Conservation (phyloP, 2,113 vertebrate genomes). For the Sapajus apella region DNA sequence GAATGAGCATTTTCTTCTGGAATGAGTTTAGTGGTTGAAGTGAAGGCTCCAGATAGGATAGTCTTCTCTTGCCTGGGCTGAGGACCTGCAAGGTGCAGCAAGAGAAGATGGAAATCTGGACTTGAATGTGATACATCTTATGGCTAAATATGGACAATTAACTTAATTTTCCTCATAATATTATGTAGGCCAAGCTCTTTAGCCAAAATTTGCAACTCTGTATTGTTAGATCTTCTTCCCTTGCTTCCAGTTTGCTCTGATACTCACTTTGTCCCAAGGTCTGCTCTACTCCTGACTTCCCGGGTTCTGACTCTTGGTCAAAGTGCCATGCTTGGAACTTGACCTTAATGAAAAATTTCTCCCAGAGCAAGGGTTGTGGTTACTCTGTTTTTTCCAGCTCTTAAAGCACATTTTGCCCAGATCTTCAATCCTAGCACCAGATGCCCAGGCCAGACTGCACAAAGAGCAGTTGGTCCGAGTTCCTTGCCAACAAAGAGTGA, state of each 20-base stretch:
- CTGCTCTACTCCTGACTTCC: not conserved
- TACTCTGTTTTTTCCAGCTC: not conserved
- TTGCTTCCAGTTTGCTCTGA: not conserved
- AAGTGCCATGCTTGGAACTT: not conserved
- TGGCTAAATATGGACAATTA: not conserved
- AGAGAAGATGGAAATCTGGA: not conserved
- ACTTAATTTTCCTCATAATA: not conserved
- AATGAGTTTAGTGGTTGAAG: not conserved
- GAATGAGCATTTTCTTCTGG: not conserved
- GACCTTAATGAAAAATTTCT: not conserved
- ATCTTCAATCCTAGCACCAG: not conserved
- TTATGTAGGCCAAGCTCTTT: not conserved
- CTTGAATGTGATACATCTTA: not conserved
- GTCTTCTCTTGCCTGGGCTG: not conserved
- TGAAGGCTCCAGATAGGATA: not conserved
- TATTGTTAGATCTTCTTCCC: not conserved
- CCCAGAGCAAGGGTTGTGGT: not conserved
- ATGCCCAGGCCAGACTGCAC: not conserved
- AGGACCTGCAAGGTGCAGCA: not conserved
- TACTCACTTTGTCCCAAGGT: not conserved
- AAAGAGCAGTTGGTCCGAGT: not conserved
- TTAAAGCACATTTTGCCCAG: not conserved
- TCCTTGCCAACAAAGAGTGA: not conserved
- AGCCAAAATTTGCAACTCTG: not conserved
- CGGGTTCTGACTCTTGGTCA: not conserved